Evolutionary conservation across 2,888 invertebrate species (phyloP).

Genomic region (Bellardia pandia): DNA sequence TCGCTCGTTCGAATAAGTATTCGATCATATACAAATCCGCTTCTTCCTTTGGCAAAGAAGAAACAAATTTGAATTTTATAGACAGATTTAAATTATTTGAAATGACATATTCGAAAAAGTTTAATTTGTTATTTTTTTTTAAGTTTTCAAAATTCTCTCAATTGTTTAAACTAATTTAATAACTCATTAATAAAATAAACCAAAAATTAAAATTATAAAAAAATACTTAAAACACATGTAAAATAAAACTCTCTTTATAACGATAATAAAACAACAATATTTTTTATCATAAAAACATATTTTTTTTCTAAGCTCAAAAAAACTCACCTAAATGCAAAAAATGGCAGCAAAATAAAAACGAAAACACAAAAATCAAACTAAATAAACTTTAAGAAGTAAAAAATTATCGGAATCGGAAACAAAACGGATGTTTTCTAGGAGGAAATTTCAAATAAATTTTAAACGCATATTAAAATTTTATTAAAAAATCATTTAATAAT

Average conservation of each 20-base stretch:
- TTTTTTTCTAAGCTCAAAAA: slow-evolving; percentile 70
- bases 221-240: slow-evolving; percentile 55
- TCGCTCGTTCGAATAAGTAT: too few relatives aligned
- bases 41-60: too few relatives aligned
- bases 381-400: slow-evolving; percentile 44
- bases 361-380: slow-evolving; percentile 18
- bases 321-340: slow-evolving; percentile 52
- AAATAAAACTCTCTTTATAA: slow-evolving; percentile 52
- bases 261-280: slow-evolving; percentile 34
- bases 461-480: too few relatives aligned
- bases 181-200: slow-evolving; percentile 9
- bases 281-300: slow-evolving; percentile 60
- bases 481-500: too few relatives aligned
- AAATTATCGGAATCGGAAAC: too few relatives aligned
- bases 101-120: background rate
- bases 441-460: too few relatives aligned
- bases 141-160: slow-evolving; percentile 10
- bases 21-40: too few relatives aligned
- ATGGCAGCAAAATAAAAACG: slow-evolving; percentile 57
- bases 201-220: slow-evolving; percentile 4
- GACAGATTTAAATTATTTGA: too few relatives aligned
- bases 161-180: slow-evolving; percentile 11
- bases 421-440: too few relatives aligned
- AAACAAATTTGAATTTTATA: too few relatives aligned
- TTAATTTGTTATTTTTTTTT: background rate